Percentiles rank a stretch among this genome's conserved stretches.
These are phyloP conservation scores for Psittacula echo DNA, from an alignment of 2,797 vertebrate species.

Conservation along the genomic window DNA sequence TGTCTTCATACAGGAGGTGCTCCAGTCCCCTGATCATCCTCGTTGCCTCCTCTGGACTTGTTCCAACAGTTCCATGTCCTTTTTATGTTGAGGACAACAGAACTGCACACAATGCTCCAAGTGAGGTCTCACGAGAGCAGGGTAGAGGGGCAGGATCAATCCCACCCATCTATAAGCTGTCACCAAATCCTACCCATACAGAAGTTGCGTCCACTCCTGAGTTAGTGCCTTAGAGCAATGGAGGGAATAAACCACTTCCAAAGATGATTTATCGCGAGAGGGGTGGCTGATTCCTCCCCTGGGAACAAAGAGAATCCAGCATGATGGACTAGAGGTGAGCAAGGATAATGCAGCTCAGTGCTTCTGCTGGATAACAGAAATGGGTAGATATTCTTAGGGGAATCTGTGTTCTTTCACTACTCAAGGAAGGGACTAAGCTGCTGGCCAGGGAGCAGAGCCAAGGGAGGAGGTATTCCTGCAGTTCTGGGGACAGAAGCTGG, in stretches of 20 bases:
- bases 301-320: not conserved
- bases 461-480: not conserved
- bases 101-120: too few species aligned
- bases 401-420: not conserved
- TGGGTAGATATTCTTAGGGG: not conserved
- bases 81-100: too few species aligned
- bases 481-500: not conserved
- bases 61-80: too few species aligned
- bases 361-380: not conserved
- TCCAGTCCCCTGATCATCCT: too few species aligned
- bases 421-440: not conserved
- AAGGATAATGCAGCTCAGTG: accelerated
- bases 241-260: not conserved
- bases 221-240: not conserved
- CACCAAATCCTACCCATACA: not conserved
- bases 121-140: too few species aligned
- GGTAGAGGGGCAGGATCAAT: too few species aligned
- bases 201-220: not conserved
- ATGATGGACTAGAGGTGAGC: accelerated
- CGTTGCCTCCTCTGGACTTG: too few species aligned
- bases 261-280: not conserved
- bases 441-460: not conserved
- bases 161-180: not conserved
- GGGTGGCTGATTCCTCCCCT: not conserved
- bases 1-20: too few species aligned